Percentiles rank a stretch among this genome's conserved stretches.
Conservation (phyloP, 2,888 invertebrate genomes). For the Troides helena region DNA sequence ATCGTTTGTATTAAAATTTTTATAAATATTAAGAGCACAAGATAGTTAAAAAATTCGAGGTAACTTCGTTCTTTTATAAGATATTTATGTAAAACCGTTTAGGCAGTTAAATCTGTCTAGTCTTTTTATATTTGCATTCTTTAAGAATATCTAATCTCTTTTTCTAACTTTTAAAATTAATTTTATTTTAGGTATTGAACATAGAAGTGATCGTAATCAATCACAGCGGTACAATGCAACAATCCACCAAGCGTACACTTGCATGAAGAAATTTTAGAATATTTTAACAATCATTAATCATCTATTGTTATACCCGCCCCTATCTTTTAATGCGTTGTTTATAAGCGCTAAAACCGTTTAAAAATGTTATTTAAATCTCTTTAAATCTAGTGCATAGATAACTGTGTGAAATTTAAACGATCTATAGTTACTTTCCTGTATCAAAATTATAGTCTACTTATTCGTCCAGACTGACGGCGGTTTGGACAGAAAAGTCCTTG, state of each 20-base stretch:
- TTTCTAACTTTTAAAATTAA: background rate
- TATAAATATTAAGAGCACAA: background rate
- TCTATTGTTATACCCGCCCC: background rate
- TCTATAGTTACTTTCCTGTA: too few relatives aligned
- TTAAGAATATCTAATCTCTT: background rate
- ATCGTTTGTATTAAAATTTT: background rate
- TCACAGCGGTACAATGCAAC: slow-evolving; percentile 7
- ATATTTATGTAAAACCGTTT: slow-evolving; percentile 1
- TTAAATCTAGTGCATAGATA: too few relatives aligned
- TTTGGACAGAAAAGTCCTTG: too few relatives aligned
- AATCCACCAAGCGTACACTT: slow-evolving; percentile 2
- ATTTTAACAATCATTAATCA: slow-evolving; percentile 1
- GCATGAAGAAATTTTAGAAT: slow-evolving; percentile 1
- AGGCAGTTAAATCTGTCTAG: background rate
- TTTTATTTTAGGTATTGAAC: background rate
- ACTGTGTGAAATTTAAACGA: too few relatives aligned
- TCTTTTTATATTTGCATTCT: background rate
- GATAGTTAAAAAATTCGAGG: background rate
- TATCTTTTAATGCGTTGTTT: background rate
- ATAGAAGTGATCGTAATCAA: background rate
- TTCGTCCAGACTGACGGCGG: too few relatives aligned
- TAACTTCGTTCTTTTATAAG: background rate
- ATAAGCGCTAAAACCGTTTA: too few relatives aligned
- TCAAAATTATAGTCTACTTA: too few relatives aligned
- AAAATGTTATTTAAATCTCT: too few relatives aligned